Evolutionary conservation across 1,140 invertebrate genomes (phyloP).

Genomic region (Delia radicum): DNA sequence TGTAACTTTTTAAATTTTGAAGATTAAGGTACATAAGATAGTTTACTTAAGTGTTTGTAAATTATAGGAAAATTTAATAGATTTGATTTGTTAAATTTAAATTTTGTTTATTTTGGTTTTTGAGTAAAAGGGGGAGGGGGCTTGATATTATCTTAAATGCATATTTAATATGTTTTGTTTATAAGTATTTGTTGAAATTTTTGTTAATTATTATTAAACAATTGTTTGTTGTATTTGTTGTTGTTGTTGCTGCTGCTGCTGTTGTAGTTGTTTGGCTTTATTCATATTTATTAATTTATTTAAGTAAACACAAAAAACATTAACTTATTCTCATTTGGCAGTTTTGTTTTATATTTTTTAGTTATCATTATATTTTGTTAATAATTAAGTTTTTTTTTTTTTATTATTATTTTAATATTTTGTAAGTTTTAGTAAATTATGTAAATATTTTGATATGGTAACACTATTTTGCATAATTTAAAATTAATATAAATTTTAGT

Average conservation of each 20-base stretch:
- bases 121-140: conserved; percentile 1
- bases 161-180: conserved; percentile 22
- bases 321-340: background rate
- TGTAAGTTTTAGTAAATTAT: too few species aligned
- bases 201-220: background rate
- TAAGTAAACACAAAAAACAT: background rate
- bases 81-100: background rate
- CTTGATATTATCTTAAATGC: conserved; percentile 23
- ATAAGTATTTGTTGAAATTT: background rate
- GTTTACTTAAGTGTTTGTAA: background rate
- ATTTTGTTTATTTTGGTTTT: background rate
- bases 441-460: too few species aligned
- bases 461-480: too few species aligned
- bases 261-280: background rate
- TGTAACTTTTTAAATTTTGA: background rate
- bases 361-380: conserved; percentile 5
- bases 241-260: background rate
- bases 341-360: background rate
- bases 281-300: conserved; percentile 2
- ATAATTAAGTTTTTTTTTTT: conserved; percentile 11
- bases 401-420: background rate
- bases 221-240: background rate
- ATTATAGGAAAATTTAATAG: background rate
- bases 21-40: background rate
- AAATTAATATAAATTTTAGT: too few species aligned